These are phyloP conservation scores for Athrips mouffetella DNA, from an alignment of 2,888 invertebrate species.

Conservation along the genomic window DNA sequence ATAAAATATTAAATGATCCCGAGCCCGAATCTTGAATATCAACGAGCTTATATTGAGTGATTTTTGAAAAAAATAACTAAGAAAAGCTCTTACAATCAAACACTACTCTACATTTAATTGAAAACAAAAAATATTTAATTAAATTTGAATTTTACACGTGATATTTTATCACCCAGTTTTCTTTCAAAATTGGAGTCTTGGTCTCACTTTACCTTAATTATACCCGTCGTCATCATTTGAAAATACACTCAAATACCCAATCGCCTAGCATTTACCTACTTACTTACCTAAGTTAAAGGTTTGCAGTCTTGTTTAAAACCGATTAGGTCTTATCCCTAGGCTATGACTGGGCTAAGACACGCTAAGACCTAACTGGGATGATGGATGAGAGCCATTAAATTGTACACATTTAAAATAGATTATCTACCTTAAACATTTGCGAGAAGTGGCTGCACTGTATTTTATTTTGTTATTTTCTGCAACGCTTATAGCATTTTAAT, in stretches of 20 bases:
- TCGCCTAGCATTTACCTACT: too few species aligned
- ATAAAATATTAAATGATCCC: too few species aligned
- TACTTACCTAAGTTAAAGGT: conserved; percentile 1
- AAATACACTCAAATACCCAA: too few species aligned
- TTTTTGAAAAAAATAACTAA: too few species aligned
- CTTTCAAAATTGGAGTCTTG: too few species aligned
- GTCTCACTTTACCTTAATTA: too few species aligned
- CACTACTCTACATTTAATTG: too few species aligned
- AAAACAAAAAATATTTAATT: neutral
- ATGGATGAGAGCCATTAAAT: conserved; percentile 7
- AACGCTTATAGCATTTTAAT: neutral
- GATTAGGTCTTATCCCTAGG: conserved; percentile 1
- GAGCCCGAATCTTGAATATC: too few species aligned
- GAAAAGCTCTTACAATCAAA: too few species aligned
- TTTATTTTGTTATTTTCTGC: neutral
- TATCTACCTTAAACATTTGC: conserved; percentile 1
- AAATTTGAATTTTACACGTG: neutral
- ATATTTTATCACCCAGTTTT: too few species aligned
- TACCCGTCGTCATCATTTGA: neutral
- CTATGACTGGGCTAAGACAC: neutral
- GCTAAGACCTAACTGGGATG: conserved; percentile 1
- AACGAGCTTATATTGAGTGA: too few species aligned
- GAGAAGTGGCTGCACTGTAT: neutral
- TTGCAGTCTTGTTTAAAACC: conserved; percentile 5
- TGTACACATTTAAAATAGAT: conserved; percentile 11